Percentiles rank a stretch among this genome's conserved stretches.
Conservation (phyloP, 2,797 vertebrate genomes). For the Gallinago stenura region DNA sequence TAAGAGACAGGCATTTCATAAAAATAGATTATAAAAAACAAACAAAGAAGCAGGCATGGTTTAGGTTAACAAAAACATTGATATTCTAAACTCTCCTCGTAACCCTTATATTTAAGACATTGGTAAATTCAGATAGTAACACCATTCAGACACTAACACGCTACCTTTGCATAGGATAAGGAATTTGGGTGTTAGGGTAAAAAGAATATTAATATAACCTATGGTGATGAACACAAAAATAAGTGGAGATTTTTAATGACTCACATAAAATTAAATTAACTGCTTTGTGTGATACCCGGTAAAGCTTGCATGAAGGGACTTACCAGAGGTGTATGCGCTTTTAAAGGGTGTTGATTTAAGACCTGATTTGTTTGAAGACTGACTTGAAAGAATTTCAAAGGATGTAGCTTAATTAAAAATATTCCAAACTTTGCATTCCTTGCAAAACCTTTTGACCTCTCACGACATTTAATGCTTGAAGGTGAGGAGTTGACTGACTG, state of each 20-base stretch:
- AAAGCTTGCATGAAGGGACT: background rate
- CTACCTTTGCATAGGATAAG: background rate
- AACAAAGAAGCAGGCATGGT: background rate
- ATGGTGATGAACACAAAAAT: background rate
- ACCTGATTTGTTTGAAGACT: slow-evolving; percentile 58
- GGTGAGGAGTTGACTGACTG: slow-evolving; percentile 68
- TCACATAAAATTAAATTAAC: slow-evolving; percentile 6
- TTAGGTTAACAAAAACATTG: slow-evolving; percentile 19
- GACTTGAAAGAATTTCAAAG: slow-evolving; percentile 76
- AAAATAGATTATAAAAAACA: slow-evolving; percentile 45
- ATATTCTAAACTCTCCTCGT: background rate
- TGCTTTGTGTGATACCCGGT: background rate
- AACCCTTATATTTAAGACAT: background rate
- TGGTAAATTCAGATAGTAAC: background rate
- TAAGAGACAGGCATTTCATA: slow-evolving; percentile 22
- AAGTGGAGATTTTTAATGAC: background rate
- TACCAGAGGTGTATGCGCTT: slow-evolving; percentile 29
- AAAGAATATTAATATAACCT: background rate
- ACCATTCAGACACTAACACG: background rate
- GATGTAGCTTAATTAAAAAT: slow-evolving; percentile 65
- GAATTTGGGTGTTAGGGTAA: background rate
- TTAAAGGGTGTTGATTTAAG: slow-evolving; percentile 67
- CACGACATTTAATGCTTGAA: slow-evolving; percentile 55
- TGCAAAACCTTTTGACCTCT: slow-evolving; percentile 71
- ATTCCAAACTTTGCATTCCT: slow-evolving; percentile 72